Percentiles rank a stretch among this genome's conserved stretches.
Conservation (phyloP, 2,113 vertebrate species). For the Erythrocercus mccallii region DNA sequence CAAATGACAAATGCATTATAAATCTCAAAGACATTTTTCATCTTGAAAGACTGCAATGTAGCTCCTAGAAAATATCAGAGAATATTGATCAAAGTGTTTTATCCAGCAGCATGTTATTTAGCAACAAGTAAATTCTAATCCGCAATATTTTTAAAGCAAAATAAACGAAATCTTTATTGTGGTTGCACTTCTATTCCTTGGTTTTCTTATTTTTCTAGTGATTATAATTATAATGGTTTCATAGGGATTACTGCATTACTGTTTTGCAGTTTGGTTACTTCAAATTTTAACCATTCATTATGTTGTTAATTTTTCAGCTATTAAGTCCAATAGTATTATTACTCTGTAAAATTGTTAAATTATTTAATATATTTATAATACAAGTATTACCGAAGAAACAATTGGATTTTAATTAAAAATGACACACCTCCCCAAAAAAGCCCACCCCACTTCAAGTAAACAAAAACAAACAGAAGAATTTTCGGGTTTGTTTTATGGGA, state of each 20-base stretch:
- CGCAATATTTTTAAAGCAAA: not conserved
- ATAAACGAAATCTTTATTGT: not conserved
- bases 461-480: not conserved
- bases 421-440: accelerated
- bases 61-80: constrained; percentile 6
- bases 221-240: not conserved
- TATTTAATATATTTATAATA: not conserved
- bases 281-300: not conserved
- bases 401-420: not conserved
- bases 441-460: not conserved
- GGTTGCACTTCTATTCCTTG: not conserved
- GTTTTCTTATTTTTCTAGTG: not conserved
- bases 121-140: not conserved
- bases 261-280: not conserved
- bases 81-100: not conserved
- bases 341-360: not conserved
- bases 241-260: not conserved
- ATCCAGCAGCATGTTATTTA: not conserved
- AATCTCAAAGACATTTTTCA: constrained; percentile 40
- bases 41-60: constrained; percentile 6
- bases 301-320: not conserved
- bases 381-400: not conserved
- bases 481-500: not conserved
- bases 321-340: not conserved
- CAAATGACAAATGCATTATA: constrained; percentile 41